phyloP scores from a whole-genome alignment of 2,888 invertebrate genomes.

The Pogonocherus hispidulus region DNA sequence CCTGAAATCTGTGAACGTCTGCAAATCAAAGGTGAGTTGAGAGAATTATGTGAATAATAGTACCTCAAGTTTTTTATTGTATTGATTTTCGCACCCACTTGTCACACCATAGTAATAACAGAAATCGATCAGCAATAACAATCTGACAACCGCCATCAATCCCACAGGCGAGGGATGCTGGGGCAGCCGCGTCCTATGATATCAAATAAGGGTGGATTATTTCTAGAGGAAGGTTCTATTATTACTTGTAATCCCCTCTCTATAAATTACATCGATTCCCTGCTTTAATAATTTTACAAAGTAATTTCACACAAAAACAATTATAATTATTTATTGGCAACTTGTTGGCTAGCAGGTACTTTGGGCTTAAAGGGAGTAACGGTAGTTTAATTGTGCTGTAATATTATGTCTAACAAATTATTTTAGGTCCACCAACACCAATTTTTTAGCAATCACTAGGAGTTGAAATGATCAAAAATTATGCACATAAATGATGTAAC shows the following conservation, averaged over 20 bases:
- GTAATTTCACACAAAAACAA: constrained; percentile 22
- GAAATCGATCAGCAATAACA: constrained; percentile 63
- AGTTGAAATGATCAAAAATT: too few species aligned
- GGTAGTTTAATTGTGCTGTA: too few species aligned
- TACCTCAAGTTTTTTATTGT: constrained; percentile 10
- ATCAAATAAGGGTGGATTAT: constrained; percentile 52
- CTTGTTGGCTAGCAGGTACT: neutral
- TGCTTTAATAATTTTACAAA: constrained; percentile 30
- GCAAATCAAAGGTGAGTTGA: too few species aligned
- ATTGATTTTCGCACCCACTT: constrained; percentile 56
- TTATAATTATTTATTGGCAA: constrained; percentile 21
- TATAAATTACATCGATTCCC: constrained; percentile 39
- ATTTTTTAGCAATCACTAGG: too few species aligned
- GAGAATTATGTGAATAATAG: too few species aligned
- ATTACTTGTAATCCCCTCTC: constrained; percentile 45
- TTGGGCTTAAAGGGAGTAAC: too few species aligned
- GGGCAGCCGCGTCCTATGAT: constrained; percentile 49
- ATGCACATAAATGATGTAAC: too few species aligned
- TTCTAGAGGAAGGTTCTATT: constrained; percentile 50
- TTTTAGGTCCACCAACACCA: too few species aligned
- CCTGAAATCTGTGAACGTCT: too few species aligned
- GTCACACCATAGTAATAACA: constrained; percentile 62
- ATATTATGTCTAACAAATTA: too few species aligned
- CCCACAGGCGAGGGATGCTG: constrained; percentile 47
- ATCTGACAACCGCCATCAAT: constrained; percentile 60